Percentiles rank a stretch among this genome's conserved stretches.
These are phyloP conservation scores for Leucoraja erinaceus DNA, from an alignment of 2,113 vertebrate species.

Conservation along the genomic window DNA sequence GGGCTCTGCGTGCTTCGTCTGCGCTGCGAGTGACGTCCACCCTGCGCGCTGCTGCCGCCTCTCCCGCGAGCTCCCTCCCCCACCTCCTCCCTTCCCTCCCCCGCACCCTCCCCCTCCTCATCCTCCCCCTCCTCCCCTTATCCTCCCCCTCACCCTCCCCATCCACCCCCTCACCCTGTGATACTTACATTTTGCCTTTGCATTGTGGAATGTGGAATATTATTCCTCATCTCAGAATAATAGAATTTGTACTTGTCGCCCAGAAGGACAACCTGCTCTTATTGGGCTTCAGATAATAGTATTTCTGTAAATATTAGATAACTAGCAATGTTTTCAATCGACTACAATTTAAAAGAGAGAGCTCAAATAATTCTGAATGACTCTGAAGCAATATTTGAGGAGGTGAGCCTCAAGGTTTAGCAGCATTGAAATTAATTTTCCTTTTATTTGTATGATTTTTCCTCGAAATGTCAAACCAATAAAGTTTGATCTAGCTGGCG, in stretches of 20 bases:
- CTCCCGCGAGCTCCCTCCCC: no score
- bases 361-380: neutral
- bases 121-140: no score
- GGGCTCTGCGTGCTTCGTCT: no score
- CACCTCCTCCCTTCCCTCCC: no score
- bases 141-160: no score
- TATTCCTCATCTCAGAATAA: neutral
- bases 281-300: neutral
- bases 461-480: neutral
- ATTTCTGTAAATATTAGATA: neutral
- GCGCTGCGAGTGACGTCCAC: no score
- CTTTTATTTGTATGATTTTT: neutral
- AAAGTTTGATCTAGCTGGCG: neutral
- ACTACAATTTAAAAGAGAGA: neutral
- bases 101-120: no score
- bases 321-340: neutral
- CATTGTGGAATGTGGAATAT: no score
- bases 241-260: neutral
- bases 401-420: neutral
- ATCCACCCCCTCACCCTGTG: no score
- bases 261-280: no score
- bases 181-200: neutral
- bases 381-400: neutral
- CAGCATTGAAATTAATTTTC: neutral
- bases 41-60: no score